Evolutionary conservation across 1,140 invertebrate species (phyloP), one percentile per base, ranked within the genome.

Genomic region (Drosophila melanica): DNA sequence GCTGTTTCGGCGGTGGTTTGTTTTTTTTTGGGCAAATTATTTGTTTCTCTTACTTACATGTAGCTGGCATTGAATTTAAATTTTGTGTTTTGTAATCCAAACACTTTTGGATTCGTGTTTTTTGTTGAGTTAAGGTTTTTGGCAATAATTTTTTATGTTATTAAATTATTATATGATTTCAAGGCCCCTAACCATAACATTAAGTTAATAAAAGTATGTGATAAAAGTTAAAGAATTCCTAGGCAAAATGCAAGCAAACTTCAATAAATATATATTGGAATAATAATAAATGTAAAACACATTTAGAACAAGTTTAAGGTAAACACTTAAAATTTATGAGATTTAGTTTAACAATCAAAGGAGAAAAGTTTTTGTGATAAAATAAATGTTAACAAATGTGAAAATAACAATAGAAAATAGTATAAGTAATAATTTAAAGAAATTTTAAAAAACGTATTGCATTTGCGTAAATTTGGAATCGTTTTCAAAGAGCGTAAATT

Each of bases 81-180:
- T 79, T 58, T 63, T 65, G 18, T 59, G 23, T 59, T 58, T 59
- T 41, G 57, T 82, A 82, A 82, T 82, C 79, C 79, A 75, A 82
- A 82, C 39, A 39, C n/a, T n/a, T n/a, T n/a, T 30, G 41, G n/a
- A 73, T 55, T 39, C 8, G 60, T 67, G 51, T 48, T 37, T 60
- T 54, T n/a, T 42, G 1, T 50, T 41, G 23, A 20, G 23, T 59
- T 14, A 5, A 45, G 9, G 54, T 30, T 64, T 51, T 73, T 73
- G 41, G 37, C n/a, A 63, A 80, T 65, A 42, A 63, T 10, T 64
- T 41, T 18, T 14, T 33, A 58, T 63, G 30, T 58, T 54, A 41
- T 66, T 74, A 41, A 33, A 65, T 77, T 82, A 75, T 70, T 71
- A 60, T 48, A 51, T 72, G 33, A 47, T 58, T 64, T 53, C n/a